phyloP scores from a whole-genome alignment of 2,888 invertebrate genomes.

The Nymphalis urticae region DNA sequence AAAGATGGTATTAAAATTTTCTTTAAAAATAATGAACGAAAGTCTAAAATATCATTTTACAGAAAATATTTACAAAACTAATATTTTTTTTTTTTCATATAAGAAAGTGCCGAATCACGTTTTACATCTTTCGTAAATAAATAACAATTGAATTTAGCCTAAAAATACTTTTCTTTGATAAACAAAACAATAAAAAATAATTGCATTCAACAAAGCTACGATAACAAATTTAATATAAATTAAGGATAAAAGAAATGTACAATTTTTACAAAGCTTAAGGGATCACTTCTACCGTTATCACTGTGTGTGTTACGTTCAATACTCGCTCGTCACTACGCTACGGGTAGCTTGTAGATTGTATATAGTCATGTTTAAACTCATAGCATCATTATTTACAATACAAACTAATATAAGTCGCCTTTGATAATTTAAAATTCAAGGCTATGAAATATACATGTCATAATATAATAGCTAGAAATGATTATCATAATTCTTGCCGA shows the following conservation, averaged over 20 bases:
- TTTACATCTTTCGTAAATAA: constrained; percentile 78
- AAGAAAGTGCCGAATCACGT: constrained; percentile 71
- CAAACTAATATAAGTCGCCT: constrained; percentile 38
- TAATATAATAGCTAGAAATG: constrained; percentile 24
- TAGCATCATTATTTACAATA: constrained; percentile 55
- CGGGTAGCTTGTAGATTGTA: too few relatives aligned
- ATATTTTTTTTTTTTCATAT: constrained; percentile 42
- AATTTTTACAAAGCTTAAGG: constrained; percentile 78
- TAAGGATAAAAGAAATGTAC: constrained; percentile 79
- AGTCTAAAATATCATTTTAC: constrained; percentile 64
- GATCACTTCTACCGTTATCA: constrained; percentile 76
- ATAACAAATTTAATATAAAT: constrained; percentile 82
- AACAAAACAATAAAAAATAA: constrained; percentile 82
- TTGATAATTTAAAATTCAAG: constrained; percentile 36
- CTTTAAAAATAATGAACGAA: constrained; percentile 70
- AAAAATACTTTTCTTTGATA: constrained; percentile 78
- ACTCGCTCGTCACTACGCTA: constrained; percentile 45
- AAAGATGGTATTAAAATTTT: constrained; percentile 78
- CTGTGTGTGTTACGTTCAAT: constrained; percentile 57
- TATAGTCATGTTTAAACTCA: constrained; percentile 42
- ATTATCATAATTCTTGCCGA: constrained; percentile 43
- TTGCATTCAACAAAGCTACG: constrained; percentile 81
- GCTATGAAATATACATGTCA: constrained; percentile 34
- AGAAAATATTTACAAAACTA: constrained; percentile 70
- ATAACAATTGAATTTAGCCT: constrained; percentile 81